Percentiles rank a stretch among this genome's conserved stretches.
Evolutionary conservation across 2,888 invertebrate species (phyloP).

Genomic region (Eurytoma californica): DNA sequence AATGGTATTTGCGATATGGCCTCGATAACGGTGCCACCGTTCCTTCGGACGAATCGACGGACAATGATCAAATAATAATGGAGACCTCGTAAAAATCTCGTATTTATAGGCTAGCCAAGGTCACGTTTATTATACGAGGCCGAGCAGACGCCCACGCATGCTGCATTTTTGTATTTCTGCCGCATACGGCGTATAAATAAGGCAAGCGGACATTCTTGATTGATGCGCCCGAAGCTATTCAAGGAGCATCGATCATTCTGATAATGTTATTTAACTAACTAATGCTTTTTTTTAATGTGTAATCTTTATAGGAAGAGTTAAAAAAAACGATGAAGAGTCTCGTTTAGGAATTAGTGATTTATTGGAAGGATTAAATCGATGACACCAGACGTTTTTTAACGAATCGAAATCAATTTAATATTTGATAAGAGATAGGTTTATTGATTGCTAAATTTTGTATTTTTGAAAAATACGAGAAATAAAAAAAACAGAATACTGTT

Average conservation of each 20-base stretch:
- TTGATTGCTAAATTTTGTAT: no score
- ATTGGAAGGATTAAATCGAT: no score
- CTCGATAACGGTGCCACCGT: background rate
- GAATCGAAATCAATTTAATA: no score
- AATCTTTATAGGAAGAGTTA: no score
- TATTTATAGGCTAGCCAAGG: background rate
- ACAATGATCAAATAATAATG: background rate
- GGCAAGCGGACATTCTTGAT: background rate
- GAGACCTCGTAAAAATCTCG: slow-evolving; percentile 5
- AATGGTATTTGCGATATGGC: background rate
- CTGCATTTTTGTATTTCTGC: background rate
- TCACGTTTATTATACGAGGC: background rate
- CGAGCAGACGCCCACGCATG: background rate
- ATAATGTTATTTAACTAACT: background rate
- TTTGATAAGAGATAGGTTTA: no score
- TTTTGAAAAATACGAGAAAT: no score
- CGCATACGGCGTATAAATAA: background rate
- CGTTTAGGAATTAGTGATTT: no score
- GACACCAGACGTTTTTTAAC: no score
- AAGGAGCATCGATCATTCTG: background rate
- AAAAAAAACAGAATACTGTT: no score
- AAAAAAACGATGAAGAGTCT: no score
- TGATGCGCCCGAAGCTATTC: background rate
- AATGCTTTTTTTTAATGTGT: background rate
- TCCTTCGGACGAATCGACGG: background rate